Evolutionary conservation across 2,888 invertebrate species (phyloP).

Genomic region (Drosophila quinaria): DNA sequence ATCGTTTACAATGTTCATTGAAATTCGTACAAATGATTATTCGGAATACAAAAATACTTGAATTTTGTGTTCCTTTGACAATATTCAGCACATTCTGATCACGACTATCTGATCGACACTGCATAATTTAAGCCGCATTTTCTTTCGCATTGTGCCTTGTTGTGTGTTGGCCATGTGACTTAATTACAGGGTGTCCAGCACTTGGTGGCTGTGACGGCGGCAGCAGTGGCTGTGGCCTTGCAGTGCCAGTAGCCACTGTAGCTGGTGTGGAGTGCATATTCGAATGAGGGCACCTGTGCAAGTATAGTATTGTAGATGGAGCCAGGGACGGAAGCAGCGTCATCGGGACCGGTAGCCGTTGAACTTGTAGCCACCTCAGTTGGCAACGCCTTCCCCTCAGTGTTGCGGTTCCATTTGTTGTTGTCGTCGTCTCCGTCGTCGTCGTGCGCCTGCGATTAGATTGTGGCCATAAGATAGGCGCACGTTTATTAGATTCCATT

Average conservation of each 20-base stretch:
- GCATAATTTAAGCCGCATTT: slow-evolving; percentile 30
- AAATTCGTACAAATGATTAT: slow-evolving; percentile 6
- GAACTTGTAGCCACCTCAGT: slow-evolving; percentile 29
- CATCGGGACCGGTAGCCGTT: slow-evolving; percentile 41
- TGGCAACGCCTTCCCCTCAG: slow-evolving; percentile 5
- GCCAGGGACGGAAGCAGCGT: neutral
- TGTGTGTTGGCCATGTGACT: slow-evolving; percentile 52
- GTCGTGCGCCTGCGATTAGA: slow-evolving; percentile 72
- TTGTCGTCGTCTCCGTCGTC: slow-evolving; percentile 23
- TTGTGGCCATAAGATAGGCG: slow-evolving; percentile 73
- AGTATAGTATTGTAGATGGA: neutral
- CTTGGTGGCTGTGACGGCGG: slow-evolving; percentile 21
- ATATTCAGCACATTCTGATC: slow-evolving; percentile 11
- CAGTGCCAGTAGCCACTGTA: slow-evolving; percentile 37
- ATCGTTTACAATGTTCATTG: neutral
- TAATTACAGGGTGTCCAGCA: slow-evolving; percentile 67
- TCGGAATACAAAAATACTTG: slow-evolving; percentile 14
- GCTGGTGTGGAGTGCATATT: slow-evolving; percentile 30
- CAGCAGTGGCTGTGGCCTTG: slow-evolving; percentile 48
- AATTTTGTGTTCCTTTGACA: neutral
- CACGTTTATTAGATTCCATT: slow-evolving; percentile 82
- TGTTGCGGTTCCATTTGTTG: slow-evolving; percentile 17
- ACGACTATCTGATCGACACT: slow-evolving; percentile 29
- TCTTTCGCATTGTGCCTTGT: slow-evolving; percentile 14
- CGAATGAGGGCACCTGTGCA: slow-evolving; percentile 9